These are phyloP conservation scores for Anomalospiza imberbis DNA, from an alignment of 2,797 vertebrate genomes.

Conservation along the genomic window DNA sequence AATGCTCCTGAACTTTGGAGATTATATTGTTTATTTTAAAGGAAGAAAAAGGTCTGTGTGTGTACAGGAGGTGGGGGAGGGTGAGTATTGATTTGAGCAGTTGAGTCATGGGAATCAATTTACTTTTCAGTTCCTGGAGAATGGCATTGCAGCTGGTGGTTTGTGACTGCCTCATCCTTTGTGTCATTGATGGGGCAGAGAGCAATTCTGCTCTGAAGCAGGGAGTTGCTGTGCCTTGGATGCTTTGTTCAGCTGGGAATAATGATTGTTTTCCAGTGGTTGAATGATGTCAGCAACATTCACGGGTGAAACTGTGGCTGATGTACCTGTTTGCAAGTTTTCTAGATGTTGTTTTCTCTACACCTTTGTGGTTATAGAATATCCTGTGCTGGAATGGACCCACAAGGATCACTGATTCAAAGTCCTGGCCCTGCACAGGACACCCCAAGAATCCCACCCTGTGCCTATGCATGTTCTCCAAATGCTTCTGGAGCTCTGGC, in stretches of 20 bases:
- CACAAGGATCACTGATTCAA: no score
- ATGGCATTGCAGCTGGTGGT: neutral
- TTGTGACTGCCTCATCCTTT: neutral
- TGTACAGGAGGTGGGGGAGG: neutral
- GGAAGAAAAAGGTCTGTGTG: neutral
- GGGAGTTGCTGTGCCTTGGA: neutral
- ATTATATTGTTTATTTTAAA: neutral
- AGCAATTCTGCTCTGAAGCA: neutral
- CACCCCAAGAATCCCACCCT: neutral
- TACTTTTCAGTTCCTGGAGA: neutral
- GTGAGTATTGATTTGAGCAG: neutral
- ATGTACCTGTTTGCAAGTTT: neutral
- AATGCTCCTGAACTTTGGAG: neutral
- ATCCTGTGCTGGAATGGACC: neutral
- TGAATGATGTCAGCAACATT: neutral
- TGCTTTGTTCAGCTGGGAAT: neutral
- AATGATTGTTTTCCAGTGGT: neutral
- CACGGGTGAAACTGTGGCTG: neutral
- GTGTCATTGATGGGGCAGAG: neutral
- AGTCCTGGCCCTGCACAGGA: neutral
- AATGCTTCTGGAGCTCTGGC: neutral
- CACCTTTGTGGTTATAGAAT: neutral
- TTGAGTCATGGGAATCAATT: neutral
- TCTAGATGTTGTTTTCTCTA: neutral
- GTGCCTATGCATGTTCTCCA: neutral